These are phyloP conservation scores for Chlorops oryzae DNA, from an alignment of 1,140 invertebrate genomes.

Conservation along the genomic window DNA sequence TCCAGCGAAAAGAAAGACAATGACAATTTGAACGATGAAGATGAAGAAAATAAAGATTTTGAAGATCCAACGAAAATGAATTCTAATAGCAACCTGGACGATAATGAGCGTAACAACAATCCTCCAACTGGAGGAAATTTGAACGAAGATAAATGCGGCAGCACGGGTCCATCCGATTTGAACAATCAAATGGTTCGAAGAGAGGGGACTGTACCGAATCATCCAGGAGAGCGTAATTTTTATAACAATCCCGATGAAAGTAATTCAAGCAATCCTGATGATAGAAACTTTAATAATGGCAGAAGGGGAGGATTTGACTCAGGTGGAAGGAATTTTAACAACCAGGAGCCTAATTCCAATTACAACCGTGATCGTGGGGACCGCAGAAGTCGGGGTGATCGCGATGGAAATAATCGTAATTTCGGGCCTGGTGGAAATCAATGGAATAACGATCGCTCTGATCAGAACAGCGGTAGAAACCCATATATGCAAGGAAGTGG, in stretches of 20 bases:
- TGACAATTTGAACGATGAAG: constrained; percentile 15
- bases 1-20: constrained; percentile 16
- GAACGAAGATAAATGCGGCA: not conserved
- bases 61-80: no score
- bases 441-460: no score
- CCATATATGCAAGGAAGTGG: no score
- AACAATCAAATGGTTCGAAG: not conserved
- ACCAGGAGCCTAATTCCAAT: not conserved
- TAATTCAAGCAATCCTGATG: not conserved
- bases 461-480: no score
- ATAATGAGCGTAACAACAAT: constrained; percentile 8
- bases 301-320: no score
- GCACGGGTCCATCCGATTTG: not conserved
- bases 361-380: constrained; percentile 9
- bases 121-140: not conserved
- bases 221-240: no score
- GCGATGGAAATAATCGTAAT: constrained; percentile 14
- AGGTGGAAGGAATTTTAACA: no score
- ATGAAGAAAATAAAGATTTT: not conserved
- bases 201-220: no score
- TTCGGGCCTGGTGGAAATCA: no score
- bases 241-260: not conserved
- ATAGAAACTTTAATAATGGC: not conserved
- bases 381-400: constrained; percentile 14
- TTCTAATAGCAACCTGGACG: constrained; percentile 12